Percentiles rank a stretch among this genome's conserved stretches.
phyloP scores from a whole-genome alignment of 2,888 invertebrate species.

The Noctuana brunneofusca region DNA sequence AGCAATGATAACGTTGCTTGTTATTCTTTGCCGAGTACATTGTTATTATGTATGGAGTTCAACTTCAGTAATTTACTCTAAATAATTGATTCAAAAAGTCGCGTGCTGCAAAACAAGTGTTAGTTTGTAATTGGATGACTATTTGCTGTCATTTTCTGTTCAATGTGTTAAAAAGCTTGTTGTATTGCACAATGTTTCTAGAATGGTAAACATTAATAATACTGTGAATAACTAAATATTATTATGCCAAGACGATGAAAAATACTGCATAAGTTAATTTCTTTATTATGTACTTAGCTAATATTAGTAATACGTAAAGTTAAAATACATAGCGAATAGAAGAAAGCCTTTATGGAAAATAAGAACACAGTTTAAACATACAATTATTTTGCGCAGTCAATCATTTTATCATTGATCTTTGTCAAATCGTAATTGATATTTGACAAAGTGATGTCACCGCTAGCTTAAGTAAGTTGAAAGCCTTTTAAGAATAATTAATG shows the following conservation, averaged over 20 bases:
- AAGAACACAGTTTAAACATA: not conserved
- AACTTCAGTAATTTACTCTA: slow-evolving; percentile 9
- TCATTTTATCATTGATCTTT: slow-evolving; percentile 72
- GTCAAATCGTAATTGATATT: slow-evolving; percentile 75
- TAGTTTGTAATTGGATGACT: slow-evolving; percentile 17
- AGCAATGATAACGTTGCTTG: not conserved
- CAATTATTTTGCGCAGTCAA: slow-evolving; percentile 47
- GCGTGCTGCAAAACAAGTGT: slow-evolving; percentile 2
- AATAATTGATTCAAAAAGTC: slow-evolving; percentile 16
- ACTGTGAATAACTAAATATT: slow-evolving; percentile 10
- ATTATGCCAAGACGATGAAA: slow-evolving; percentile 5
- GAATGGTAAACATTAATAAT: slow-evolving; percentile 20
- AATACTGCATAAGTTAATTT: slow-evolving; percentile 8
- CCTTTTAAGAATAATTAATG: slow-evolving; percentile 77
- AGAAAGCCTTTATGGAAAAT: not conserved
- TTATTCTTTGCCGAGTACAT: not conserved
- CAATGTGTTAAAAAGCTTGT: slow-evolving; percentile 4
- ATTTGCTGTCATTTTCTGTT: slow-evolving; percentile 16
- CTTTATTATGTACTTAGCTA: slow-evolving; percentile 18
- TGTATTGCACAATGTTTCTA: slow-evolving; percentile 7
- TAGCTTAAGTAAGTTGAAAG: slow-evolving; percentile 63
- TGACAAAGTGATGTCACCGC: slow-evolving; percentile 76
- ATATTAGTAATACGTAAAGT: slow-evolving; percentile 16
- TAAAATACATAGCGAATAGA: not conserved
- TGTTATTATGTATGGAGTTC: slow-evolving; percentile 4